Percentiles rank a stretch among this genome's conserved stretches.
Evolutionary conservation across 2,888 invertebrate genomes (phyloP).

Genomic region (Lycophotia porphyrea): DNA sequence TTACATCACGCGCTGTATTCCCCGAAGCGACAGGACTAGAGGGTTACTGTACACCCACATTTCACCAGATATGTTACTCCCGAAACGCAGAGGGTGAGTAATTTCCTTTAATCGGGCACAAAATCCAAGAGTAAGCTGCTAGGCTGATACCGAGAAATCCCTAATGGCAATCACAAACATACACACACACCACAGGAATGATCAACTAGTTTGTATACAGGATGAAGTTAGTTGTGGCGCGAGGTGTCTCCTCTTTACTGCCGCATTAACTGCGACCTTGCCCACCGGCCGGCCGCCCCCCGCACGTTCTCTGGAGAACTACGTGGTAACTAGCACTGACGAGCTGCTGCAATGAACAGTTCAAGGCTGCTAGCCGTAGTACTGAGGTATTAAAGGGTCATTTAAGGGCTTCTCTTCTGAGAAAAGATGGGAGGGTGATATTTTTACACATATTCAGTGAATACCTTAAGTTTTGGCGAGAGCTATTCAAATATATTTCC

Average conservation of each 20-base stretch:
- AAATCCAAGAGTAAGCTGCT: neutral
- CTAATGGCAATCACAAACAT: neutral
- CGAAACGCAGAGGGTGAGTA: neutral
- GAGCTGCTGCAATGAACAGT: neutral
- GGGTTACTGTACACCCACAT: neutral
- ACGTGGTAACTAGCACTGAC: neutral
- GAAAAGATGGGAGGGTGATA: neutral
- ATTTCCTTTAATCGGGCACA: neutral
- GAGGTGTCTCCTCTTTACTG: constrained; percentile 38
- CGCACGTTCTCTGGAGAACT: constrained; percentile 25
- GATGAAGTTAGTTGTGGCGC: constrained; percentile 38
- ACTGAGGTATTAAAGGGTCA: neutral
- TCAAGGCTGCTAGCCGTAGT: neutral
- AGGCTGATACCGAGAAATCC: neutral
- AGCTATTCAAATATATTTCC: neutral
- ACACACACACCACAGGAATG: constrained; percentile 16
- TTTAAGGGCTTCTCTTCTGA: neutral
- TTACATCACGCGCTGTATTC: neutral
- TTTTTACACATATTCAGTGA: neutral
- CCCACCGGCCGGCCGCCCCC: neutral
- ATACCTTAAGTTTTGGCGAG: neutral
- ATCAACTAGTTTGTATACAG: constrained; percentile 31
- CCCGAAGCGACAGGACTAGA: neutral
- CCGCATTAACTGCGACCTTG: constrained; percentile 34
- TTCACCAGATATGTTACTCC: neutral